Base-by-base conservation (phyloP, 1,140 invertebrate genomes). In the Bombus polaris region DNA sequence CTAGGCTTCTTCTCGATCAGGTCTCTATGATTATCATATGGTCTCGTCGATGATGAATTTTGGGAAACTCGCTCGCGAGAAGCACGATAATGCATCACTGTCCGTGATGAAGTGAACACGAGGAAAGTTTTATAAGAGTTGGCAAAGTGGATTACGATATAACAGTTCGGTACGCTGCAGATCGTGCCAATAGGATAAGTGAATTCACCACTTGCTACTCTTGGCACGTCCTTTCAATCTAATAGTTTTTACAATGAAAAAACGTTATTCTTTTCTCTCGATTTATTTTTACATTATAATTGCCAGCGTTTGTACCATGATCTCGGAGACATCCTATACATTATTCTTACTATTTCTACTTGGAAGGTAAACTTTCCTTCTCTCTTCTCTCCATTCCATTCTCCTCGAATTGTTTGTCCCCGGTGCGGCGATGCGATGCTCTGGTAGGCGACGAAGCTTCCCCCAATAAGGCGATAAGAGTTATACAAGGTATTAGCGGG, bases 401-500 rank as follows among this genome's bases (percentile, higher is more conserved):
- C 39, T 57, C 70, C 12, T 10, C 9, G 15, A 28, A 12, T 1
- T 35, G n/a, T 74, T 37, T 68, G 39, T 68, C 87, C 57, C 75
- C 39, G 59, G 9, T 1, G 5, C 47, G 47, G 18, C 22, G 59
- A 62, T 66, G 18, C 88, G 39, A 73, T 28, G 71, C 39, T 86
- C 42, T 62, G 32, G n/a, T 39, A 59, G 39, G 25, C 74, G 18
- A 65, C 65, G 32, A 71, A 70, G 71, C 80, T 65, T 78, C 87
- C 88, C 89, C 76, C 66, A 81, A 73, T 72, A 81, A 59, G 47
- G 25, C 72, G 85, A 88, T 92, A 93, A 93, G 93, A 92, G 91
- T 88, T 91, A 91, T 89, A 92, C 91, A 92, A 93, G 93, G 92
- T 93, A 94, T 93, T 93, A 94, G 88, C 90, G 86, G 88, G 88